Conservation (phyloP, 2,888 invertebrate genomes). For the Meiosimyza decipiens region DNA sequence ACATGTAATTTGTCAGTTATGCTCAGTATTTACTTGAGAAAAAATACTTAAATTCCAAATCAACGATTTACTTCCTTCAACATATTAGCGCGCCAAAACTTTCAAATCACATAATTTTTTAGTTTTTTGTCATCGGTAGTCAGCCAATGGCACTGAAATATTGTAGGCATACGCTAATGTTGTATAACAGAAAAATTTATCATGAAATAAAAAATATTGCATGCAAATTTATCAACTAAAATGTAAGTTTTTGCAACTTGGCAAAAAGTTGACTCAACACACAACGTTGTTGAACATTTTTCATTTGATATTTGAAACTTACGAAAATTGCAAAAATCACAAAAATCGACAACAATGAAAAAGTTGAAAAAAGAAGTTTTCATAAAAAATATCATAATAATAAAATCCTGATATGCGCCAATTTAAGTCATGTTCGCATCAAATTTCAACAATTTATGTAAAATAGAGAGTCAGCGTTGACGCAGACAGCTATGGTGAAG, state of each 20-base stretch:
- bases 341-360: constrained; percentile 1
- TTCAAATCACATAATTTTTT: too few species aligned
- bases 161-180: too few species aligned
- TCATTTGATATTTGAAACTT: constrained; percentile 20
- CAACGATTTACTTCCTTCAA: too few species aligned
- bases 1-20: too few species aligned
- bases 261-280: constrained; percentile 25
- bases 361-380: constrained; percentile 1
- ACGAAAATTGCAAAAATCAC: neutral
- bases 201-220: too few species aligned
- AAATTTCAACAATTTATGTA: constrained; percentile 16
- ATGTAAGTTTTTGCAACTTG: constrained; percentile 2
- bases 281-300: constrained; percentile 18
- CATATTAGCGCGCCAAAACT: too few species aligned
- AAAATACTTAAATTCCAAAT: too few species aligned
- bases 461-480: neutral
- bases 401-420: constrained; percentile 25
- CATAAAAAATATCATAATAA: neutral
- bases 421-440: constrained; percentile 29
- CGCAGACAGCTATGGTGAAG: neutral
- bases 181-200: too few species aligned
- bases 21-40: too few species aligned
- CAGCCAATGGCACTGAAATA: too few species aligned
- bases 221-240: too few species aligned
- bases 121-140: too few species aligned